Evolutionary conservation across 1,140 invertebrate genomes (phyloP).

Genomic region (Aleiodes sp.): DNA sequence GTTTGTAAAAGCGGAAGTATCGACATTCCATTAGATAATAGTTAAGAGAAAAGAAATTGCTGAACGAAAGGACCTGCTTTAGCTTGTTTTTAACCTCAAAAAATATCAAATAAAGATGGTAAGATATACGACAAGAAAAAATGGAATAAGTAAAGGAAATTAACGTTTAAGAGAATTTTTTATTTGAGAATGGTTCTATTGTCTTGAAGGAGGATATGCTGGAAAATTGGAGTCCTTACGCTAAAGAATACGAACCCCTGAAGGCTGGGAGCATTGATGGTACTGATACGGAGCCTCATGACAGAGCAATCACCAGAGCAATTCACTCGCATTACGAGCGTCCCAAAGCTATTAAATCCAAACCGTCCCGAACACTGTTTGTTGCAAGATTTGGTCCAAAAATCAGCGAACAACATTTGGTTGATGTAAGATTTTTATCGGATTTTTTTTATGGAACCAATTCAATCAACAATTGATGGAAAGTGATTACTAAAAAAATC

Average conservation of each 20-base stretch:
- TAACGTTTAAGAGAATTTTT: too few relatives aligned
- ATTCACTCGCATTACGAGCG: conserved; percentile 76
- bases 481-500: background rate
- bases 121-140: too few relatives aligned
- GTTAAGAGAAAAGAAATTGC: too few relatives aligned
- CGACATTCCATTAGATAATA: too few relatives aligned
- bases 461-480: too few relatives aligned
- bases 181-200: background rate
- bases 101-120: too few relatives aligned
- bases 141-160: too few relatives aligned
- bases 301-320: conserved; percentile 80
- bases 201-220: conserved; percentile 40
- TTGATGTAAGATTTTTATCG: conserved; percentile 45
- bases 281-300: conserved; percentile 84
- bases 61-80: too few relatives aligned
- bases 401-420: conserved; percentile 69
- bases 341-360: conserved; percentile 73
- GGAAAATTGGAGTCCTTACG: conserved; percentile 66
- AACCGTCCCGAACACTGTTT: conserved; percentile 80
- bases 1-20: too few relatives aligned
- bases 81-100: too few relatives aligned
- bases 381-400: conserved; percentile 79
- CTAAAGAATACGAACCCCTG: conserved; percentile 72
- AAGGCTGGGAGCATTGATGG: conserved; percentile 86
- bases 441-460: too few relatives aligned